Evolutionary conservation across 2,888 invertebrate species (phyloP), one percentile per base, ranked within the genome.

Genomic region (Andrena bicolor): DNA sequence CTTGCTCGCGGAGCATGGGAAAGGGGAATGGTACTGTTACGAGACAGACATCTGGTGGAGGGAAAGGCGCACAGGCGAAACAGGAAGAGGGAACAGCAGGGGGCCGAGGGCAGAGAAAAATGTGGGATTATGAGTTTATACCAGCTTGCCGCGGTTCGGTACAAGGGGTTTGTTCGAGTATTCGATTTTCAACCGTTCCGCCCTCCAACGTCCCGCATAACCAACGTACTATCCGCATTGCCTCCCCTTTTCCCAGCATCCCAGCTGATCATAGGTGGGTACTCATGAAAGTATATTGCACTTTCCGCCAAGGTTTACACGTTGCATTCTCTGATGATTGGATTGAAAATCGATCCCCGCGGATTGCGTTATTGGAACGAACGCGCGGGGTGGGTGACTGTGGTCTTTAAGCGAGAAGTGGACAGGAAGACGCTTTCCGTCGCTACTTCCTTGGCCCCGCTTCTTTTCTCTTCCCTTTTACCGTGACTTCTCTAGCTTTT

Each of bases 241-340:
- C 82, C 83, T 78, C 81, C 78, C 80, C 70, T 73, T 66, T 58
- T 5, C 26, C 73, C 71, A 48, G 58, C 53, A 65, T 69, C 71
- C 71, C 61, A 64, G 76, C 71, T 82, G 79, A 83, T 82, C 79
- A 81, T 77, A 80, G 87, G 77, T 82, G 77, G 85, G 80, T 78
- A 89, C 92, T 92, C 92, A 90, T 91, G 91, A 91, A 92, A 92
- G 89, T 92, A 92, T 92, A 92, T 92, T 92, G 90, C 91, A 89
- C 88, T 90, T 90, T 87, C 87, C 85, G 76, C 77, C 85, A 86
- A 88, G 87, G 90, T 91, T 91, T 91, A 92, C 91, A 90, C 90
- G 87, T 90, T 89, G 90, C 90, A 90, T 92, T 92, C 90, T 91
- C 91, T 90, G 89, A 92, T 92, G 91, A 92, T 92, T 92, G 91